These are phyloP conservation scores for Ypsolopha sequella DNA, from an alignment of 2,888 invertebrate genomes.

Conservation along the genomic window DNA sequence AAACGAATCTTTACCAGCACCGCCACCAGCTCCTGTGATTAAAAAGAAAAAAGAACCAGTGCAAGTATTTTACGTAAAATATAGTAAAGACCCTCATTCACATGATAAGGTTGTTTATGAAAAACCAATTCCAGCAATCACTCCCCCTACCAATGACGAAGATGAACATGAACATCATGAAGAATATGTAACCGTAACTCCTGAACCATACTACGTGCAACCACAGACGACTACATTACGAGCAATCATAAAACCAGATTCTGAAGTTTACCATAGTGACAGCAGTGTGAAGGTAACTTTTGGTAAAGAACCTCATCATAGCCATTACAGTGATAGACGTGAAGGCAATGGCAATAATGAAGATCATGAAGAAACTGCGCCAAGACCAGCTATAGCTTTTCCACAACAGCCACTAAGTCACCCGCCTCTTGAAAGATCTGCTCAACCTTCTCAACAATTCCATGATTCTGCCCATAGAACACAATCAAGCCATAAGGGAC, in stretches of 20 bases:
- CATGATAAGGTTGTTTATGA: conserved; percentile 83
- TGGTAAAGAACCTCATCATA: conserved; percentile 72
- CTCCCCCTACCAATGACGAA: conserved; percentile 77
- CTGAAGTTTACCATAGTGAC: conserved; percentile 84
- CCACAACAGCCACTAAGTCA: conserved; percentile 46
- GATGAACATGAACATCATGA: conserved; percentile 67
- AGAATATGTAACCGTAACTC: conserved; percentile 68
- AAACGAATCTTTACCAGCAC: conserved; percentile 82
- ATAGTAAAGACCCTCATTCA: conserved; percentile 84
- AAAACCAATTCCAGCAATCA: conserved; percentile 82
- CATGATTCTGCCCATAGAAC: conserved; percentile 22
- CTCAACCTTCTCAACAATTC: conserved; percentile 20
- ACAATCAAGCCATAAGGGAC: conserved; percentile 16
- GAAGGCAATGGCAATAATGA: conserved; percentile 40
- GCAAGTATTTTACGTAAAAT: conserved; percentile 92
- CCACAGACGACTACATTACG: conserved; percentile 83
- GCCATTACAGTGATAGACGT: conserved; percentile 45
- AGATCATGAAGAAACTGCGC: conserved; percentile 73
- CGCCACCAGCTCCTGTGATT: conserved; percentile 63
- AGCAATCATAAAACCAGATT: conserved; percentile 89
- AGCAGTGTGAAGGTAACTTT: conserved; percentile 88
- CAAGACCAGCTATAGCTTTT: conserved; percentile 72
- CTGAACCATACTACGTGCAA: conserved; percentile 60
- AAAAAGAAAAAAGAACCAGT: conserved; percentile 82
- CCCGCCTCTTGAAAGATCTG: conserved; percentile 36